Percentiles rank a stretch among this genome's conserved stretches.
Conservation (phyloP, 2,113 vertebrate genomes). For the Neotragus pygmaeus region DNA sequence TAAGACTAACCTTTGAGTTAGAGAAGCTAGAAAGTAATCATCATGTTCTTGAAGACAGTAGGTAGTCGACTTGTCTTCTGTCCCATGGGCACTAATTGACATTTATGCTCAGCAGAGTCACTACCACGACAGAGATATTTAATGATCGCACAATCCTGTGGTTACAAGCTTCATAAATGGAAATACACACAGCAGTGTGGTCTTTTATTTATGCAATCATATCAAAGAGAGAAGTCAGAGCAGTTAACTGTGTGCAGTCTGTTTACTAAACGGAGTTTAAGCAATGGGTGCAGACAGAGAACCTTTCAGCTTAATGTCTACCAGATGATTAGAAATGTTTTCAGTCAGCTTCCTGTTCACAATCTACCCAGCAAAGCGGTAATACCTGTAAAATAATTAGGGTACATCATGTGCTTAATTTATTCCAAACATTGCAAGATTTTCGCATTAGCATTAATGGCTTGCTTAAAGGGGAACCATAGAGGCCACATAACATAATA, state of each 20-base stretch:
- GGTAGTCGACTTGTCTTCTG: constrained; percentile 35
- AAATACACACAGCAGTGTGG: constrained; percentile 64
- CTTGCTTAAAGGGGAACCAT: constrained; percentile 70
- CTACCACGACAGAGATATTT: constrained; percentile 44
- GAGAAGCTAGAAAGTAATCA: constrained; percentile 10
- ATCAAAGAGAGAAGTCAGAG: constrained; percentile 72
- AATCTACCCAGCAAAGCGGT: constrained; percentile 42
- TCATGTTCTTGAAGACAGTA: constrained; percentile 24
- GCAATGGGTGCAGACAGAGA: constrained; percentile 62
- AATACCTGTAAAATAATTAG: constrained; percentile 76
- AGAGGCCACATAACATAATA: constrained; percentile 76
- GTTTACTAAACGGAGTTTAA: constrained; percentile 75
- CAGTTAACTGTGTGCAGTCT: constrained; percentile 53
- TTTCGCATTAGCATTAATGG: constrained; percentile 76
- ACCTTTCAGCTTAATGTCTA: constrained; percentile 64
- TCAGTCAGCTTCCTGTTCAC: constrained; percentile 60
- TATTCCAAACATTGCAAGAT: constrained; percentile 75
- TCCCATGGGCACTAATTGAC: constrained; percentile 52
- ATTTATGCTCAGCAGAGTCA: constrained; percentile 19
- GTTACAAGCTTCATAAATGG: constrained; percentile 61
- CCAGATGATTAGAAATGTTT: constrained; percentile 65
- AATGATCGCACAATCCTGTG: constrained; percentile 43
- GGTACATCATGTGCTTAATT: constrained; percentile 69
- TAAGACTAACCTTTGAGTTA: constrained; percentile 18
- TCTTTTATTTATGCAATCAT: constrained; percentile 57